These are phyloP conservation scores for Podarcis cretensis DNA, from an alignment of 2,113 vertebrate genomes.

Conservation along the genomic window DNA sequence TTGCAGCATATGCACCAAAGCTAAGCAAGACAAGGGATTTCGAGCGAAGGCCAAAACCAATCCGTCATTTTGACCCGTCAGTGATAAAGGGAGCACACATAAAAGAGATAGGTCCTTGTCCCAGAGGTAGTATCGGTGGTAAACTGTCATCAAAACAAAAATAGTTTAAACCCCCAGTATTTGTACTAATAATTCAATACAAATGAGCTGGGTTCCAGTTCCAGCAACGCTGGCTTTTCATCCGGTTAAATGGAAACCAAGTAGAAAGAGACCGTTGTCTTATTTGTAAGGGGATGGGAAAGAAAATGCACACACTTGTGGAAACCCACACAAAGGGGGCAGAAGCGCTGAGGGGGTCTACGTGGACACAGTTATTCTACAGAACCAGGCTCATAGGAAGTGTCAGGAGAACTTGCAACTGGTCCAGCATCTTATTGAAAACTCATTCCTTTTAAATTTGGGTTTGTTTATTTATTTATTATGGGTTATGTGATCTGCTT, in stretches of 20 bases:
- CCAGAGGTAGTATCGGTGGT: constrained; percentile 81
- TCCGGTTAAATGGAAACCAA: constrained; percentile 7
- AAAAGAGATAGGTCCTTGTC: constrained; percentile 78
- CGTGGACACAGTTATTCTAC: not conserved
- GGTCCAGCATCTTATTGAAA: not conserved
- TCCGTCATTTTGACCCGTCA: constrained; percentile 83
- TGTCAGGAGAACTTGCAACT: not conserved
- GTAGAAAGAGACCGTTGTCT: constrained; percentile 13
- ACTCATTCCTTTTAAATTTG: not conserved
- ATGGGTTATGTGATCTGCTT: not conserved
- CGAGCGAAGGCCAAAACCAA: constrained; percentile 80
- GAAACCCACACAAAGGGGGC: not conserved
- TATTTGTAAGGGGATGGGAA: constrained; percentile 24
- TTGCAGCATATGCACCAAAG: constrained; percentile 78
- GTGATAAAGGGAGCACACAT: constrained; percentile 82
- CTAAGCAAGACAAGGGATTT: constrained; percentile 76
- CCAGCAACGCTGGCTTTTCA: constrained; percentile 40
- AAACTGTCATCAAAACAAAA: constrained; percentile 72
- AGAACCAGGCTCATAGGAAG: not conserved
- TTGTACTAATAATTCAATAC: constrained; percentile 53
- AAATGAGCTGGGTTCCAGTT: constrained; percentile 46
- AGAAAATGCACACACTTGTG: constrained; percentile 27
- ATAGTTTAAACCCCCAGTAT: constrained; percentile 59
- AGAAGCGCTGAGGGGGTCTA: not conserved
- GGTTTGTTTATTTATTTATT: not conserved